phyloP scores from a whole-genome alignment of 2,888 invertebrate genomes.

The Lymantria monacha region DNA sequence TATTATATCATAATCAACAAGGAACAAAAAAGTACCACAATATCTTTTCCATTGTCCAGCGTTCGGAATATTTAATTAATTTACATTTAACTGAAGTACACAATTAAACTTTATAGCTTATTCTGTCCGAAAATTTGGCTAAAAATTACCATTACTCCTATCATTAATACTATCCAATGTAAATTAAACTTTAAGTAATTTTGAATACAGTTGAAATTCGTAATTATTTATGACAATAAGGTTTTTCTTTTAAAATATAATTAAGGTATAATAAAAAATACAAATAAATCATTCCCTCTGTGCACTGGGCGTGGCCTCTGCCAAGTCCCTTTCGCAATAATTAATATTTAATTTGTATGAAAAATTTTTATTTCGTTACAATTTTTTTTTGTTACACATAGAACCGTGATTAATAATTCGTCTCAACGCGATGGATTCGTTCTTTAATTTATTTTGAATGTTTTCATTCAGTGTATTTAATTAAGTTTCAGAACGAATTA shows the following conservation, averaged over 20 bases:
- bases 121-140: slow-evolving; percentile 36
- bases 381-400: slow-evolving; percentile 24
- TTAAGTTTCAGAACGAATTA: neutral
- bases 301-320: slow-evolving; percentile 29
- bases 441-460: slow-evolving; percentile 12
- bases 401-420: slow-evolving; percentile 30
- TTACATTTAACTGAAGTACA: slow-evolving; percentile 37
- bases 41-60: slow-evolving; percentile 34
- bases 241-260: slow-evolving; percentile 40
- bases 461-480: neutral
- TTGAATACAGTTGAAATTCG: slow-evolving; percentile 13
- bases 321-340: slow-evolving; percentile 40
- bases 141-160: slow-evolving; percentile 31
- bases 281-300: slow-evolving; percentile 46
- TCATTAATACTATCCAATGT: neutral
- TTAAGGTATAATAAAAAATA: slow-evolving; percentile 39
- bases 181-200: slow-evolving; percentile 11
- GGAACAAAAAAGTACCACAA: slow-evolving; percentile 23
- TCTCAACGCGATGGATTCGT: slow-evolving; percentile 19
- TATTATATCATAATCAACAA: slow-evolving; percentile 32
- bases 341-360: slow-evolving; percentile 45
- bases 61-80: slow-evolving; percentile 34
- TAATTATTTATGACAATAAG: slow-evolving; percentile 15
- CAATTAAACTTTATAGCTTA: slow-evolving; percentile 39
- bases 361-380: slow-evolving; percentile 37